Evolutionary conservation across 2,888 invertebrate species (phyloP).

Genomic region (Arge pagana): DNA sequence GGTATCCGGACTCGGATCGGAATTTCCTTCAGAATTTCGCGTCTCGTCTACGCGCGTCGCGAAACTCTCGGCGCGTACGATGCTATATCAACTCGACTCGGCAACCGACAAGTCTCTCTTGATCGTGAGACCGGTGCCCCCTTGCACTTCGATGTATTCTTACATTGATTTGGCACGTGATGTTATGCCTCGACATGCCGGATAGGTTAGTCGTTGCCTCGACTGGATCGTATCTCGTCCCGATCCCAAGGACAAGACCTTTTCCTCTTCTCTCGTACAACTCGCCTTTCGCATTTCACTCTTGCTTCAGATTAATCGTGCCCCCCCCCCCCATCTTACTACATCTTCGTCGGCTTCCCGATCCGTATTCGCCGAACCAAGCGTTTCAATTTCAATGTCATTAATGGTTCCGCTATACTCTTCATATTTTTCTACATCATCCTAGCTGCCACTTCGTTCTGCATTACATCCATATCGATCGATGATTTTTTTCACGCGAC

Average conservation of each 20-base stretch:
- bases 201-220: conserved; percentile 13
- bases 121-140: conserved; percentile 21
- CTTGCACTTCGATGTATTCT: conserved; percentile 32
- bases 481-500: too few relatives aligned
- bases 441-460: too few relatives aligned
- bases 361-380: conserved; percentile 2
- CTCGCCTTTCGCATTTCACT: too few relatives aligned
- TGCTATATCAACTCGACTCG: conserved; percentile 6
- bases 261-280: conserved; percentile 17
- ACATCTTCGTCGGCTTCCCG: conserved; percentile 2
- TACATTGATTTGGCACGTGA: conserved; percentile 34
- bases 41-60: conserved; percentile 19
- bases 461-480: too few relatives aligned
- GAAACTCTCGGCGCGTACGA: conserved; percentile 6
- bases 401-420: too few relatives aligned
- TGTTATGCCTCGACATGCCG: conserved; percentile 14
- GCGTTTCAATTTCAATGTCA: conserved; percentile 12
- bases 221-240: conserved; percentile 12
- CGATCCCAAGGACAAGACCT: conserved; percentile 19
- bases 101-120: neutral
- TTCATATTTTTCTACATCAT: too few relatives aligned
- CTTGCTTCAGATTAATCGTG: too few relatives aligned
- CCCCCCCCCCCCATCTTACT: too few relatives aligned
- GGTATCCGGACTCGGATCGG: too few relatives aligned
- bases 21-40: conserved; percentile 18